phyloP scores from a whole-genome alignment of 2,888 invertebrate species.

The Erebia palarica region DNA sequence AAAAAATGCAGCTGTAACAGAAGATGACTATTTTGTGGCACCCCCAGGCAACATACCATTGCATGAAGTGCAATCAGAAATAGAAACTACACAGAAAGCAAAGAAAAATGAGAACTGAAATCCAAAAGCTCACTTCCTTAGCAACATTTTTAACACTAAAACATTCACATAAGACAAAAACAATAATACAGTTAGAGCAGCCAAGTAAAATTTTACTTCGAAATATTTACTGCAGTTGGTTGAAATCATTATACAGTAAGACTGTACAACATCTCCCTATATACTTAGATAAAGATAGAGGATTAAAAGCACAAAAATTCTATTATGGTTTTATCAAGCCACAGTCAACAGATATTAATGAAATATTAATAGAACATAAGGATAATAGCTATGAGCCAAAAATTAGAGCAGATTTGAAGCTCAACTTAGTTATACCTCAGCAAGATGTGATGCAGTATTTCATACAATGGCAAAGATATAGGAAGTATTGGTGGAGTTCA shows the following conservation, averaged over 20 bases:
- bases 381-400: constrained; percentile 43
- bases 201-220: constrained; percentile 61
- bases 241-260: constrained; percentile 58
- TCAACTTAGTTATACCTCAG: constrained; percentile 71
- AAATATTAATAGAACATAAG: constrained; percentile 46
- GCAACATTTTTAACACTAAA: constrained; percentile 59
- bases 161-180: constrained; percentile 42
- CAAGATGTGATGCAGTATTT: constrained; percentile 84
- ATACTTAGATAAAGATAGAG: constrained; percentile 48
- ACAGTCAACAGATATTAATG: constrained; percentile 38
- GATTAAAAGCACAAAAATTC: constrained; percentile 33
- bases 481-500: constrained; percentile 94
- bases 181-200: constrained; percentile 52
- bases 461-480: constrained; percentile 88
- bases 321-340: constrained; percentile 54
- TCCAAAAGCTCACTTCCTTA: constrained; percentile 55
- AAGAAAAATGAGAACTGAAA: constrained; percentile 70
- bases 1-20: constrained; percentile 87
- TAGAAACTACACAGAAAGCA: constrained; percentile 43
- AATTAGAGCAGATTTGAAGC: constrained; percentile 54
- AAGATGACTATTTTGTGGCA: constrained; percentile 96
- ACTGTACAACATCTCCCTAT: constrained; percentile 60
- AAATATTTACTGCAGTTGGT: constrained; percentile 67
- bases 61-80: constrained; percentile 69
- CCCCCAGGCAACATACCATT: constrained; percentile 93